Evolutionary conservation across 2,888 invertebrate species (phyloP), one percentile per base, ranked within the genome.

Genomic region (Napeogenes inachia): DNA sequence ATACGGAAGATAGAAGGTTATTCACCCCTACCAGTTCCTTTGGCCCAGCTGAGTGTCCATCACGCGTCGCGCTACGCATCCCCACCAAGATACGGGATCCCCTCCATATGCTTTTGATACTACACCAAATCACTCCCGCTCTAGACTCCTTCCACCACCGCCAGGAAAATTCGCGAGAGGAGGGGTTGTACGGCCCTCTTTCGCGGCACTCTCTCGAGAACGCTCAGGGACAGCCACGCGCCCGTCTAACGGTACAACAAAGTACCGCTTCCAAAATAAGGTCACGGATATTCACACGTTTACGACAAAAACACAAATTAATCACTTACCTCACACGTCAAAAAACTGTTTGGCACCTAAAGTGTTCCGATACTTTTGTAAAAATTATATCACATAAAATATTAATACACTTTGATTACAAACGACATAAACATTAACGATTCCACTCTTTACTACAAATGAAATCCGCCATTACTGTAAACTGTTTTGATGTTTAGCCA

Each of bases 51-150:
- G 75, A 76, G 75, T 78, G 82, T 80, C 80, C 82, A 87, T 81
- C 82, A 81, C 81, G 77, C 77, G 75, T 71, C 77, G 73, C 82
- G 80, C 80, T 76, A 79, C 86, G 85, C 90, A 91, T 89, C 91
- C 90, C 91, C 91, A 88, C 91, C 91, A 87, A 85, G 78, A 73
- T 79, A 78, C 84, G 85, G 83, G 88, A 89, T 89, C 91, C 91
- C 91, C 91, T 89, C 90, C 91, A 91, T 86, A 78, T 82, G 83
- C 80, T 82, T 81, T 74, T 77, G 72, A 73, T 70, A 76, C 73
- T 69, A 76, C 73, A 85, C 84, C 82, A 88, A 89, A 85, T 87
- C 85, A 87, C 89, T 87, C 87, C 89, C 89, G 88, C 87, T 89
- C 89, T 89, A 89, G 85, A 79, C 88, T 84, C 85, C 80, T 86